These are phyloP conservation scores for Electrophaes corylata DNA, from an alignment of 2,888 invertebrate species.

Conservation along the genomic window DNA sequence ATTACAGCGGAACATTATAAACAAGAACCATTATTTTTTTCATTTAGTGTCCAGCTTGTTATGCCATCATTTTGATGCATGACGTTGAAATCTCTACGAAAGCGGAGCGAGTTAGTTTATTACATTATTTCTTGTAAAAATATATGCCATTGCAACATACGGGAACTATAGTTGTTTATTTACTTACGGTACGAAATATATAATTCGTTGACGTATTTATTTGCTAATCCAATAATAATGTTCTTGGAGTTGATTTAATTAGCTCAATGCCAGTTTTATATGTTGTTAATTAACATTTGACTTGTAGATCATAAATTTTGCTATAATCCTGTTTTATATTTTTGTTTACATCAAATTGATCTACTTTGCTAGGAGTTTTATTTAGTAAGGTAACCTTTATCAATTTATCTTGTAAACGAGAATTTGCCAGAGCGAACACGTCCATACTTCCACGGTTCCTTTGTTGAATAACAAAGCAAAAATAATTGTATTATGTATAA, in stretches of 20 bases:
- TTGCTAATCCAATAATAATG: slow-evolving; percentile 22
- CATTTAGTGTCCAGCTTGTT: neutral
- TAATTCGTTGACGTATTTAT: slow-evolving; percentile 22
- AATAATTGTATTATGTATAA: too few relatives aligned
- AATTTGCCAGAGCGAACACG: too few relatives aligned
- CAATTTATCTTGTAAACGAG: neutral
- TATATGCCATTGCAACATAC: slow-evolving; percentile 1
- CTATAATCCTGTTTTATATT: slow-evolving; percentile 14
- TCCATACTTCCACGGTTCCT: too few relatives aligned
- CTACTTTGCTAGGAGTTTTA: neutral
- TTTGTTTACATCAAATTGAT: slow-evolving; percentile 12
- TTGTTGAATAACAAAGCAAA: too few relatives aligned
- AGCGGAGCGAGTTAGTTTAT: too few relatives aligned
- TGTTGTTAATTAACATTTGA: slow-evolving; percentile 21
- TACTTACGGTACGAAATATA: slow-evolving; percentile 11
- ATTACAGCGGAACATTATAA: neutral
- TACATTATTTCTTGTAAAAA: neutral
- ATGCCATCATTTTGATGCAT: neutral
- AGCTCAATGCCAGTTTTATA: slow-evolving; percentile 21
- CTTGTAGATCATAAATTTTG: slow-evolving; percentile 15
- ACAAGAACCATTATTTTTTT: neutral
- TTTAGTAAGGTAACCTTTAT: neutral
- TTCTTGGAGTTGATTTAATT: slow-evolving; percentile 16
- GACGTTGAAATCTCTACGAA: neutral
- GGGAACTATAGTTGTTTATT: neutral